phyloP scores from a whole-genome alignment of 2,797 vertebrate genomes.

The Acropternis orthonyx region DNA sequence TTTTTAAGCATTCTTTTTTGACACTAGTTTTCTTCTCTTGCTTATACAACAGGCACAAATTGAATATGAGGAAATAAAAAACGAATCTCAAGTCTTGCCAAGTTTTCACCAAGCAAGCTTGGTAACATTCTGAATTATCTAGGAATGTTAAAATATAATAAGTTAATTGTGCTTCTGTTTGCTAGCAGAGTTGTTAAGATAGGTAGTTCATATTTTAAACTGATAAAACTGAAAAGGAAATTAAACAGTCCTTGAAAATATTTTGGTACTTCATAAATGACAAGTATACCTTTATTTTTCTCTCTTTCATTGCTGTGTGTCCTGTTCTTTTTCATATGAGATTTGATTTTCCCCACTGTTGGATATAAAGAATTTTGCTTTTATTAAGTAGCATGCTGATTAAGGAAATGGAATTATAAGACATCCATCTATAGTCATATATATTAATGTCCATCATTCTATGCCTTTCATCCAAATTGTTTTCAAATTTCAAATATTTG shows the following conservation, averaged over 20 bases:
- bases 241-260: not conserved
- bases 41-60: not conserved
- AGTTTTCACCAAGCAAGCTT: conserved; percentile 6
- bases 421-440: not conserved
- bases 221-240: conserved; percentile 43
- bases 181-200: conserved; percentile 45
- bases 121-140: conserved; percentile 54
- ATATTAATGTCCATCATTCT: not conserved
- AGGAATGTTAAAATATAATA: conserved; percentile 56
- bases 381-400: not conserved
- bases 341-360: not conserved
- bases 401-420: not conserved
- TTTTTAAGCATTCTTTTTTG: not conserved
- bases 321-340: not conserved
- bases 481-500: conserved; percentile 10
- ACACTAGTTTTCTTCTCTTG: not conserved
- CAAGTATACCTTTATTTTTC: not conserved
- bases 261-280: conserved; percentile 26
- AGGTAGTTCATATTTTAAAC: conserved; percentile 47
- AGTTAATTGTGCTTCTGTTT: conserved; percentile 51
- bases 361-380: not conserved
- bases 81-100: not conserved
- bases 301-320: not conserved
- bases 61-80: conserved; percentile 23
- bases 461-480: not conserved